Percentiles rank a stretch among this genome's conserved stretches.
Conservation (phyloP, 2,888 invertebrate genomes). For the Hirtodrosophila duncani region DNA sequence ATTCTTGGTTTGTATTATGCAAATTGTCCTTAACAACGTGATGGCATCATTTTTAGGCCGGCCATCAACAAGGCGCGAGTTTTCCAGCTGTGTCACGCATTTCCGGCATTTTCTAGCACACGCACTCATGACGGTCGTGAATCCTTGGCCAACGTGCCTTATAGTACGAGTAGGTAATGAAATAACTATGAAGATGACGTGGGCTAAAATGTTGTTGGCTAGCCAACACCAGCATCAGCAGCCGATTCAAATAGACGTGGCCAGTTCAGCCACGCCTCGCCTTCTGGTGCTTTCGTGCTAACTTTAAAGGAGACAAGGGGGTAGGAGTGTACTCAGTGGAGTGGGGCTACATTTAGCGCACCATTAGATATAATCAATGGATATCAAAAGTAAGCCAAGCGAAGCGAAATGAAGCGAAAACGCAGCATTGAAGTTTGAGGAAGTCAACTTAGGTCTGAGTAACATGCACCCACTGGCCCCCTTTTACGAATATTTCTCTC, state of each 20-base stretch:
- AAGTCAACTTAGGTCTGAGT: slow-evolving; percentile 33
- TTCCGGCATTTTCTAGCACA: slow-evolving; percentile 28
- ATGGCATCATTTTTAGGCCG: slow-evolving; percentile 18
- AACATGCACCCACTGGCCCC: too few species aligned
- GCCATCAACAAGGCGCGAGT: slow-evolving; percentile 7
- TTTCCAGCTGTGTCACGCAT: slow-evolving; percentile 39
- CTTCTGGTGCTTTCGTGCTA: slow-evolving; percentile 23
- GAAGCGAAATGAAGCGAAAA: too few species aligned
- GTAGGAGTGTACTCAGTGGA: too few species aligned
- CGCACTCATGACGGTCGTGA: slow-evolving; percentile 4
- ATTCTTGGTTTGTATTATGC: too few species aligned
- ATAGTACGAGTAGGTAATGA: too few species aligned
- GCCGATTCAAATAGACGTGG: too few species aligned
- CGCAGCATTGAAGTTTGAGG: slow-evolving; percentile 59
- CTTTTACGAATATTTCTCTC: too few species aligned
- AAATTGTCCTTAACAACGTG: too few species aligned
- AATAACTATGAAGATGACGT: too few species aligned
- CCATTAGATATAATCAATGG: slow-evolving; percentile 65
- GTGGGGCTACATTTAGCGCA: slow-evolving; percentile 63
- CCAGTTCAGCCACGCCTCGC: slow-evolving; percentile 12
- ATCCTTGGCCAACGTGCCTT: too few species aligned
- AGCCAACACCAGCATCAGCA: too few species aligned
- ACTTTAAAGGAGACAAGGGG: slow-evolving; percentile 4
- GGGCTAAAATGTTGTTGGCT: too few species aligned
- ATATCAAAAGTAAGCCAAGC: slow-evolving; percentile 43